phyloP scores from a whole-genome alignment of 2,797 vertebrate species.

The Pelochelys cantorii region DNA sequence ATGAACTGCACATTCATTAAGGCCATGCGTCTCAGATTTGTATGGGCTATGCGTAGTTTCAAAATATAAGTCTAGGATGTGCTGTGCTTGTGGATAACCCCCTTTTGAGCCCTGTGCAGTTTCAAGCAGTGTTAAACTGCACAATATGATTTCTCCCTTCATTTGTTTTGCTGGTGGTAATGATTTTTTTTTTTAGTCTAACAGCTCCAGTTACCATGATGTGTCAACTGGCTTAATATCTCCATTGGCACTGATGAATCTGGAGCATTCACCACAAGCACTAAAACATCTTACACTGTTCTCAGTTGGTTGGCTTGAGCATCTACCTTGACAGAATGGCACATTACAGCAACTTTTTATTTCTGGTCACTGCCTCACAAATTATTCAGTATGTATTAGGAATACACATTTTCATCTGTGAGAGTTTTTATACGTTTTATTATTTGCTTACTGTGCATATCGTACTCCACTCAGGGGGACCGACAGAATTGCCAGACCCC shows the following conservation, averaged over 20 bases:
- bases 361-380: background rate
- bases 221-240: background rate
- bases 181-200: conserved; percentile 5
- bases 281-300: background rate
- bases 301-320: background rate
- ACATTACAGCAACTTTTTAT: background rate
- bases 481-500: too few relatives aligned
- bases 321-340: background rate
- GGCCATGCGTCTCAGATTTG: fast-evolving
- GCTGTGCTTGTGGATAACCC: background rate
- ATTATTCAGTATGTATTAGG: background rate
- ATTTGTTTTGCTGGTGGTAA: background rate
- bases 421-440: background rate
- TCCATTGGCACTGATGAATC: background rate
- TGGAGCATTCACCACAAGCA: background rate
- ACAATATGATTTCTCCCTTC: conserved; percentile 33
- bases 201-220: background rate
- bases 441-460: background rate
- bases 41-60: background rate
- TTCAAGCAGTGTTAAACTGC: background rate
- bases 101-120: background rate
- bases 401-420: background rate
- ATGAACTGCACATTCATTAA: background rate
- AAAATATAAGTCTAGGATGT: background rate
- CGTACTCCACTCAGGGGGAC: background rate